These are phyloP conservation scores for Machaerirhynchus nigripectus DNA, from an alignment of 2,113 vertebrate species.

Conservation along the genomic window DNA sequence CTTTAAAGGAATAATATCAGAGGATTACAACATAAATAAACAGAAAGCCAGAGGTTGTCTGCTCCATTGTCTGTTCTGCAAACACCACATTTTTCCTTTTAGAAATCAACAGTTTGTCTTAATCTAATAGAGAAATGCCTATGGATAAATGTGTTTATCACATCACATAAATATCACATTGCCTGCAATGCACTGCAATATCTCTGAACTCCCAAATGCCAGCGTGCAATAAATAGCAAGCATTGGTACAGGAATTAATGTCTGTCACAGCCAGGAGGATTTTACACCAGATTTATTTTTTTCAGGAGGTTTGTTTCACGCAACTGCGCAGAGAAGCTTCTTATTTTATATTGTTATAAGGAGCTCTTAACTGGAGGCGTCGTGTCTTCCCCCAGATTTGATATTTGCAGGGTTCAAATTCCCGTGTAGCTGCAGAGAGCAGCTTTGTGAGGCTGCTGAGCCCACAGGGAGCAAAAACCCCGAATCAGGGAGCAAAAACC, in stretches of 20 bases:
- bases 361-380: background rate
- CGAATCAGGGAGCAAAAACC: too few relatives aligned
- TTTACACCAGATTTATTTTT: background rate
- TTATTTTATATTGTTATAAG: background rate
- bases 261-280: conserved; percentile 8
- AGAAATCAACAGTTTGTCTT: background rate
- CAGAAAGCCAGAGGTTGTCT: background rate
- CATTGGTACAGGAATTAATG: background rate
- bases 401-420: background rate
- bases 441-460: background rate
- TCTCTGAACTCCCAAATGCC: conserved; percentile 21
- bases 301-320: background rate
- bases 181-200: background rate
- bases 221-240: background rate
- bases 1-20: background rate
- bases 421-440: background rate
- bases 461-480: background rate
- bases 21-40: background rate
- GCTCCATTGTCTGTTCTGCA: background rate
- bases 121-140: background rate
- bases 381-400: background rate
- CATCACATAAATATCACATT: background rate
- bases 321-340: background rate
- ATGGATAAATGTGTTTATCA: conserved; percentile 17
- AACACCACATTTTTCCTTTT: background rate